phyloP scores from a whole-genome alignment of 2,888 invertebrate genomes.

The Drosophila melanocephala region DNA sequence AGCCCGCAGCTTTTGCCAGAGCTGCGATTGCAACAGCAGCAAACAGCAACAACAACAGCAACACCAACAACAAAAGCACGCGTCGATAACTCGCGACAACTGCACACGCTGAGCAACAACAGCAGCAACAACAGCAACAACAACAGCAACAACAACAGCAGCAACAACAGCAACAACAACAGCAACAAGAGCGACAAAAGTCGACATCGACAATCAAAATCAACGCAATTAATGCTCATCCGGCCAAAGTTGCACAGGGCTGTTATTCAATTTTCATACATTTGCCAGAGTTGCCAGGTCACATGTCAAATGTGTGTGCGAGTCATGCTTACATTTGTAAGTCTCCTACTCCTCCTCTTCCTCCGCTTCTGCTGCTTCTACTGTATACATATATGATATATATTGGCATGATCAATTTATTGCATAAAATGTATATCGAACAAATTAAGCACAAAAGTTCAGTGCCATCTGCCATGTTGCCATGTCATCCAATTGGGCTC shows the following conservation, averaged over 20 bases:
- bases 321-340: slow-evolving; percentile 13
- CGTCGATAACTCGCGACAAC: slow-evolving; percentile 69
- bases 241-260: slow-evolving; percentile 54
- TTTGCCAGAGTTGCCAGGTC: slow-evolving; percentile 42
- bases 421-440: slow-evolving; percentile 64
- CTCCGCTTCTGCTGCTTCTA: not conserved
- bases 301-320: slow-evolving; percentile 8
- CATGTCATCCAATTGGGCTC: slow-evolving; percentile 36
- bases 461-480: slow-evolving; percentile 73
- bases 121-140: slow-evolving; percentile 23
- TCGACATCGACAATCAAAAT: slow-evolving; percentile 71
- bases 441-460: slow-evolving; percentile 81
- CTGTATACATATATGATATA: slow-evolving; percentile 15
- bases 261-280: slow-evolving; percentile 25
- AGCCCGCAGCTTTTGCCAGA: slow-evolving; percentile 75
- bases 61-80: slow-evolving; percentile 56
- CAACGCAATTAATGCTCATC: slow-evolving; percentile 83
- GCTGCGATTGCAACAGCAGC: slow-evolving; percentile 67
- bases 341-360: not conserved
- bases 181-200: slow-evolving; percentile 44
- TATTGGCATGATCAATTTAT: slow-evolving; percentile 69
- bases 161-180: slow-evolving; percentile 6
- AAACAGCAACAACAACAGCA: slow-evolving; percentile 37
- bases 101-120: slow-evolving; percentile 59
- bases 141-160: slow-evolving; percentile 6